These are phyloP conservation scores for Agrochola lota DNA, from an alignment of 2,888 invertebrate species.

Conservation along the genomic window DNA sequence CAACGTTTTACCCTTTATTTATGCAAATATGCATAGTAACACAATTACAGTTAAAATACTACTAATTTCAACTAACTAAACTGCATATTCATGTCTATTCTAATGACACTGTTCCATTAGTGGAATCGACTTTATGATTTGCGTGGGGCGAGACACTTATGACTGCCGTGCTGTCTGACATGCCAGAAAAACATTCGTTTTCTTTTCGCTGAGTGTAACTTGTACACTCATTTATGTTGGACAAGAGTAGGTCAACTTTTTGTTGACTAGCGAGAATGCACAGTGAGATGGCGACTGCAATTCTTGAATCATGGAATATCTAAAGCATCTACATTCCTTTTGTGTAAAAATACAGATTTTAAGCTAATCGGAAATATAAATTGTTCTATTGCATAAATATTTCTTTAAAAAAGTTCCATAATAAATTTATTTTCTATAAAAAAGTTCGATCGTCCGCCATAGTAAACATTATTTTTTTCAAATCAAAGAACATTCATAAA, in stretches of 20 bases:
- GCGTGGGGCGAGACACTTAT: slow-evolving; percentile 49
- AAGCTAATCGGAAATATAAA: background rate
- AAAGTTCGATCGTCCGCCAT: background rate
- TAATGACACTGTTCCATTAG: slow-evolving; percentile 41
- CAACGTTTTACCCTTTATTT: background rate
- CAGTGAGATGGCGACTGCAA: too few species aligned
- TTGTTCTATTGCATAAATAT: background rate
- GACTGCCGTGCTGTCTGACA: slow-evolving; percentile 51
- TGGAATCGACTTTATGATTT: slow-evolving; percentile 51
- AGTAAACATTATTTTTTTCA: background rate
- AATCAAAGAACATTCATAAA: slow-evolving; percentile 61
- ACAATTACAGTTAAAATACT: background rate
- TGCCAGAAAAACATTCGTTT: slow-evolving; percentile 41
- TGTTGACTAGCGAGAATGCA: background rate
- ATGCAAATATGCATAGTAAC: background rate
- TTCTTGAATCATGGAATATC: slow-evolving; percentile 2
- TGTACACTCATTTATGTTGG: slow-evolving; percentile 1
- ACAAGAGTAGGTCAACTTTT: background rate
- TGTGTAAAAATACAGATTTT: background rate
- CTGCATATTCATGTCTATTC: slow-evolving; percentile 26
- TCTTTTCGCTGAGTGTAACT: slow-evolving; percentile 17
- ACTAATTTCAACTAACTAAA: slow-evolving; percentile 8
- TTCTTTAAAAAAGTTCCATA: background rate
- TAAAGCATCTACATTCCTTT: background rate
- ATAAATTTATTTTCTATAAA: rapidly evolving